phyloP scores from a whole-genome alignment of 30 jellyfish, hydroid and myxozoan genomes.

The Cassiopea xamachana region DNA sequence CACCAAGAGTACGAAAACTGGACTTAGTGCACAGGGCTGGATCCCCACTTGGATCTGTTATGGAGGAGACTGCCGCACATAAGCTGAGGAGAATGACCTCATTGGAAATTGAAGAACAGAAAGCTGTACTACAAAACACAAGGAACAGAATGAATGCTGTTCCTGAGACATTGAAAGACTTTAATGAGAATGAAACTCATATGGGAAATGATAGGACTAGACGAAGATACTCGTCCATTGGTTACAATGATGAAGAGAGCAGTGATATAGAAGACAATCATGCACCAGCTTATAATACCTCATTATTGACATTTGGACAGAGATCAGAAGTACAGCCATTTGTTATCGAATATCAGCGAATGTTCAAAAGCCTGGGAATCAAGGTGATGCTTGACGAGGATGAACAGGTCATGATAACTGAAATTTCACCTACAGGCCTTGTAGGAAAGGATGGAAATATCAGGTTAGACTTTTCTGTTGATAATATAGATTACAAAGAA shows the following conservation, averaged over 20 bases:
- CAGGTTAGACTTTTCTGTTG: slow-evolving; percentile 60
- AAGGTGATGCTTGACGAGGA: slow-evolving; percentile 94
- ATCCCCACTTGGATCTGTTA: slow-evolving; percentile 34
- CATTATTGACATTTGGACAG: slow-evolving; percentile 65
- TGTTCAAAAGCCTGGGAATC: slow-evolving; percentile 85
- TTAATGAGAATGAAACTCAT: slow-evolving; percentile 16
- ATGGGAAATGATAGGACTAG: background rate
- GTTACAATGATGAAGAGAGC: slow-evolving; percentile 50
- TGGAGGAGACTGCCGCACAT: slow-evolving; percentile 42
- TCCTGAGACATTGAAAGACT: background rate
- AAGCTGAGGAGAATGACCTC: slow-evolving; percentile 37
- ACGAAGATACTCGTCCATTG: background rate
- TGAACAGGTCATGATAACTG: slow-evolving; percentile 86
- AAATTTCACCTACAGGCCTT: slow-evolving; percentile 77
- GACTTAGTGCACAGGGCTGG: slow-evolving; percentile 51
- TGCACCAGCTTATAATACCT: slow-evolving; percentile 25
- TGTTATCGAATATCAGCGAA: slow-evolving; percentile 83
- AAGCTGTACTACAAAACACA: background rate
- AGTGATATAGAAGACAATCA: slow-evolving; percentile 29
- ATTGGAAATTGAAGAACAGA: slow-evolving; percentile 41
- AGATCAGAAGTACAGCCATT: slow-evolving; percentile 87
- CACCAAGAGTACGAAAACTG: slow-evolving; percentile 67
- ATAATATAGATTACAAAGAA: background rate
- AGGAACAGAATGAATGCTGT: background rate
- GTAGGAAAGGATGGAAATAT: slow-evolving; percentile 78